These are phyloP conservation scores for Sminthurides aquaticus DNA, from an alignment of 2,888 invertebrate genomes.

Conservation along the genomic window DNA sequence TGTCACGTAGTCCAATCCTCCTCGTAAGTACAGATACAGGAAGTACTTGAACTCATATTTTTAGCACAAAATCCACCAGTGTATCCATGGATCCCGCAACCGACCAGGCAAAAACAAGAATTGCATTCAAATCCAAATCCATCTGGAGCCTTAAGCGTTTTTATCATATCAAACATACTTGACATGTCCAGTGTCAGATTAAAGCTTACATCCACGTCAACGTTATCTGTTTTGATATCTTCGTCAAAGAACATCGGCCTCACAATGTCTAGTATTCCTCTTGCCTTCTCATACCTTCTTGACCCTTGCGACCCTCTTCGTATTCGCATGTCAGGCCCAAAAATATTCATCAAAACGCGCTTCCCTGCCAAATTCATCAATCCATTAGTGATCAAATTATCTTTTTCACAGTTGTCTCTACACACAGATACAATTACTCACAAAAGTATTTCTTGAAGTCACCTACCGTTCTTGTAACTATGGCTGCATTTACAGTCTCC, in stretches of 20 bases:
- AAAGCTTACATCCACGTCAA: slow-evolving; percentile 18
- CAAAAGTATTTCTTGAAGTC: too few species aligned
- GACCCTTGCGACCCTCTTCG: too few species aligned
- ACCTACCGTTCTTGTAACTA: too few species aligned
- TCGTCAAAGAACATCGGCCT: not conserved
- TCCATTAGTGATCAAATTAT: too few species aligned
- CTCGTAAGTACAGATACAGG: not conserved
- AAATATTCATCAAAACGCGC: too few species aligned
- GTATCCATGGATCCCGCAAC: not conserved
- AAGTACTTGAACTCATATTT: not conserved
- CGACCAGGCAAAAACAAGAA: not conserved
- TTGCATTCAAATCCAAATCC: not conserved
- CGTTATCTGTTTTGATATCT: slow-evolving; percentile 3
- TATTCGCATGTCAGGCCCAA: too few species aligned
- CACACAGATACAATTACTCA: too few species aligned
- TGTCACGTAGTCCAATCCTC: too few species aligned
- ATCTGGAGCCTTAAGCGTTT: not conserved
- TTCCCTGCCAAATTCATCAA: too few species aligned
- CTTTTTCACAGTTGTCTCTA: too few species aligned
- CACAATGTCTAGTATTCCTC: not conserved
- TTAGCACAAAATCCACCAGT: not conserved
- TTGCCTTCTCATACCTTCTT: too few species aligned
- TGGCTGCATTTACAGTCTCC: too few species aligned
- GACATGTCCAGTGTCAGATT: slow-evolving; percentile 17
- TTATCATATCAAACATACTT: not conserved